Conservation (phyloP, 2,113 vertebrate species). For the Bos javanicus region DNA sequence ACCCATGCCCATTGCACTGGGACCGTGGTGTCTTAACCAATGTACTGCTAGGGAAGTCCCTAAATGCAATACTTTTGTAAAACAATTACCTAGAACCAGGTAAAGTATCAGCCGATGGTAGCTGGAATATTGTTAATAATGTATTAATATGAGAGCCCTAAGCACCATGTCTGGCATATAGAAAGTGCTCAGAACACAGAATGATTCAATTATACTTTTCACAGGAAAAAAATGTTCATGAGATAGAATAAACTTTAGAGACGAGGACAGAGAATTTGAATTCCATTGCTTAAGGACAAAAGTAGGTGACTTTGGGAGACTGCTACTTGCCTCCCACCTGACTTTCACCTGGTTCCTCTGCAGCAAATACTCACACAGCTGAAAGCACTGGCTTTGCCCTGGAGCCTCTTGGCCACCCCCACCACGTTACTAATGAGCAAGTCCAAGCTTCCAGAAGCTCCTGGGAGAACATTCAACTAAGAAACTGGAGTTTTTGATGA, state of each 20-base stretch:
- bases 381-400: neutral
- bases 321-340: neutral
- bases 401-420: neutral
- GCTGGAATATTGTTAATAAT: neutral
- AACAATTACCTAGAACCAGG: neutral
- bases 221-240: neutral
- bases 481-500: conserved; percentile 40
- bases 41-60: neutral
- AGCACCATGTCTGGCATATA: neutral
- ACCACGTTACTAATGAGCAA: neutral
- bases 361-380: neutral
- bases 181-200: neutral
- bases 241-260: neutral
- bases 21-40: neutral
- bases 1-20: neutral
- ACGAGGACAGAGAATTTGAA: neutral
- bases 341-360: neutral
- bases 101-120: neutral
- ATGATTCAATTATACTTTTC: neutral
- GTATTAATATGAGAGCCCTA: neutral
- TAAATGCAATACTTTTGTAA: neutral
- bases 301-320: neutral
- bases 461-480: conserved; percentile 8
- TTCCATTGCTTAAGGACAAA: neutral
- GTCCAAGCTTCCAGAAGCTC: neutral